Evolutionary conservation across 2,888 invertebrate genomes (phyloP), one percentile per base, ranked within the genome.

Genomic region (Apocheima hispidaria): DNA sequence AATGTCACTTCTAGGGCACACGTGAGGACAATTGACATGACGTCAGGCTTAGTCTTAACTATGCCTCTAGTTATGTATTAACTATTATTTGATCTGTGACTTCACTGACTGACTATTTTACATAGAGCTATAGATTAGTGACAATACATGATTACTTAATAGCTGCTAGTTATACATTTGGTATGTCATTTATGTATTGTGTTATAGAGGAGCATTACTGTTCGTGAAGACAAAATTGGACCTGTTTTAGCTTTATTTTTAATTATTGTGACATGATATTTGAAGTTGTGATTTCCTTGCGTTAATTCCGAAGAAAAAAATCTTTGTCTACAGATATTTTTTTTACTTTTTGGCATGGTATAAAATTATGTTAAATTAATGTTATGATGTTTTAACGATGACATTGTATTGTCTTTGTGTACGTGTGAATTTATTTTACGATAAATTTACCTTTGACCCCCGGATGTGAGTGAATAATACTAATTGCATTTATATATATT

Each of bases 1-100:
- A 43, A 60, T 48, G 48, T 48, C 53, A 41, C 9, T 2, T 35
- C 33, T 46, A 40, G 59, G 59, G 33, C 53, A 41, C 6, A 40
- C 18, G 28, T 57, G 49, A 21, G 26, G n/a, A 49, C 53, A 60
- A 60, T 59, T 30, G 26, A 21, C 9, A 6, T 60, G 53, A 60
- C 59, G 59, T 60, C 59, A 60, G 49, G 6, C 23, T 4, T 3
- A 21, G 41, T n/a, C 41, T n/a, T 21, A 9, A 16, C 38, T 38
- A 18, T 21, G 21, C 21, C 26, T 44, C 7, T 7, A 40, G 18
- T 16, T 18, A 23, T 14, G 21, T 7, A 41, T 10, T 18, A 6
- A 23, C 41, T 23, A 6, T 21, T 41, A 6, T 23, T 14, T 4
- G n/a, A n/a, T 18, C 41, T 44, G 26, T 44, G 26, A 3, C 23